Base-by-base conservation (phyloP, 2,888 invertebrate genomes). In the Cheilosia scutellata region DNA sequence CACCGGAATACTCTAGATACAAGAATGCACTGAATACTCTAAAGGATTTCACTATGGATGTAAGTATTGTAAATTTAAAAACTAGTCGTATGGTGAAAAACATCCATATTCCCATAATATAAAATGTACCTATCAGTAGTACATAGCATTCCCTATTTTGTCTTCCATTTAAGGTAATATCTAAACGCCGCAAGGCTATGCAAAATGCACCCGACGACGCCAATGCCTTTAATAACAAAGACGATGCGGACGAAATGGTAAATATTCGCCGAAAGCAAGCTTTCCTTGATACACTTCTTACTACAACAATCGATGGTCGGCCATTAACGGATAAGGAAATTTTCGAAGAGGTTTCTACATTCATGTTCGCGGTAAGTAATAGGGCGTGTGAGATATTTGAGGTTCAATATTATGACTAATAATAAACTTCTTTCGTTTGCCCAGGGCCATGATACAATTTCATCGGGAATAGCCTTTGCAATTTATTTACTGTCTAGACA, bases 381-480 rank as follows among this genome's bases (percentile, higher is more conserved):
- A 37, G 37, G 4, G 9, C 4, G 37, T 11, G 3, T 37, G 3
- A 11, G 3, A 31, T 20, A 20, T 20, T 20, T 20, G 20, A 20
- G 20, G 20, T 20, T 20, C 2, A 20, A 20, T 7, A 40, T 11
- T 9, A 1, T 40, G 6, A 20, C 20, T 20, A 20, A 20, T 2
- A 20, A 20, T 20, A 20, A 20, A 20, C 20, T 20, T 16, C 5
- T 16, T 16, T n/a, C 6, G 6, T 7, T 16, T 47, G 25, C 25
- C 37, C 82, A 94, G 93, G 94, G 94, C 0, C 94, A 94, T 82
- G 94, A 95, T 86, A 95, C 95, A 0, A 94, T 94, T 0, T 93
- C 94, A 0, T 94, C 94, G 0, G 94, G 94, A 0, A 92, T 94
- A 9, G 91, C 92, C 0, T 95, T 94, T 89, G 90, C 93, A 0